Base-by-base conservation (phyloP, 2,797 vertebrate species). In the Neostethus bicornis region DNA sequence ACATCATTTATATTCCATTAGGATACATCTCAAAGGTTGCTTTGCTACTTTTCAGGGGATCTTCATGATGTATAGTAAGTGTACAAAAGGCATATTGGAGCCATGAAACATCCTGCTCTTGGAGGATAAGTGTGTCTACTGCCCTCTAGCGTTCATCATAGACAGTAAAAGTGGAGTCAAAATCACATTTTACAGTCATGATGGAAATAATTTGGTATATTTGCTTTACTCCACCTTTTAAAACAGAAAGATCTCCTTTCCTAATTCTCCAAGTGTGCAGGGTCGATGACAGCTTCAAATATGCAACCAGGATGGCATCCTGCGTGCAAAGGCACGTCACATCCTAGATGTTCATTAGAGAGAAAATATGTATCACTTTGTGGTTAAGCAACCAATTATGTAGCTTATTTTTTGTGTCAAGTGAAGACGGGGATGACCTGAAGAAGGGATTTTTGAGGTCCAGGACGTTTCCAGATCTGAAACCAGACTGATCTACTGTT, bases 371-470 rank as follows among this genome's bases (percentile, higher is more conserved):
- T 2, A 4, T 21, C 8, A 10, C 4, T 20, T 11, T 39, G 4
- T 5, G 37, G 9, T 3, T 9, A 9, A 21, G 20, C 5, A 41
- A 41, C 41, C 10, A 19, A 41, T 12, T 19, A 37, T 20, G 9
- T 21, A 39, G 41, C 10, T 5, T 4, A 4, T 20, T 41, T 4
- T 12, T 13, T 21, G n/a, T 14, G 41, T 50, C 6, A 48, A n/a
- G n/a, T n/a, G 4, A 41, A 45, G 20, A 41, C 25, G 54, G 16
- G 19, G 43, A 31, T 47, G 19, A 92, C 90, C 90, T 91, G 72
- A 93, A 94, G 84, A 93, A 92, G 6, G 76, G 87, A 61, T 92
- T 93, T 81, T 94, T 94, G 61, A 93, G 90, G 69, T 93, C 86
- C 50, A 94, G 81, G 23, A 62, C 73, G 60, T 94, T 94, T 56